Conservation (phyloP, 1,140 invertebrate species). For the Drosophila pandora region DNA sequence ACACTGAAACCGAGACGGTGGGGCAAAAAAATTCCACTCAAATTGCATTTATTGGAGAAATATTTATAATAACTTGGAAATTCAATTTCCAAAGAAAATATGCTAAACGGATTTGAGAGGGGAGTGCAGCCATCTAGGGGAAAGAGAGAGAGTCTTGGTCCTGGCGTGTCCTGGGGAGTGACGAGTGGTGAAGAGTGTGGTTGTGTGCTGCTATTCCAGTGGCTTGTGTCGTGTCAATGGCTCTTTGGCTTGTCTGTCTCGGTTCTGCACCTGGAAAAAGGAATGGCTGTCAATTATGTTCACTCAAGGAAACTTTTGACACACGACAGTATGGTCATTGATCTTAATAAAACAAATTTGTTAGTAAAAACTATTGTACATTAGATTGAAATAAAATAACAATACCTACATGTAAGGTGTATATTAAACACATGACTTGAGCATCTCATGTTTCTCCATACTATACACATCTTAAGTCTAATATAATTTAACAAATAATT, state of each 20-base stretch:
- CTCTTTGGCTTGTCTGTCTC: slow-evolving; percentile 5
- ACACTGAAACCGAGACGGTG: slow-evolving; percentile 5
- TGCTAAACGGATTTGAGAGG: slow-evolving; percentile 71
- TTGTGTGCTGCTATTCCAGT: slow-evolving; percentile 10
- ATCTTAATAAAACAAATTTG: slow-evolving; percentile 2
- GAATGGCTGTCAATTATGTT: neutral
- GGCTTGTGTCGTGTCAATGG: slow-evolving; percentile 43
- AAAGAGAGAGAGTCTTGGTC: neutral
- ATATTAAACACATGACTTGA: no score
- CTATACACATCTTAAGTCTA: no score
- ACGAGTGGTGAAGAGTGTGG: slow-evolving; percentile 15
- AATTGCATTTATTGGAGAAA: slow-evolving; percentile 77
- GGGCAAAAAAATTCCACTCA: slow-evolving; percentile 62
- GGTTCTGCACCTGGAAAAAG: slow-evolving; percentile 1
- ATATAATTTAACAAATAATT: no score
- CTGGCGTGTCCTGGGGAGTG: neutral
- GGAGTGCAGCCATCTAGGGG: slow-evolving; percentile 23
- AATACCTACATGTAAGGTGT: no score
- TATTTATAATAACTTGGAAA: slow-evolving; percentile 81
- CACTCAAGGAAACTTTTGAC: neutral
- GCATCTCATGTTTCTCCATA: no score
- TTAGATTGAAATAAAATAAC: no score
- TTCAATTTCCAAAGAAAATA: slow-evolving; percentile 81
- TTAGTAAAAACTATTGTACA: neutral
- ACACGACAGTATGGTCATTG: neutral